Evolutionary conservation across 92 coral and sea anemone genomes (phyloP).

Genomic region (Montipora capitata): DNA sequence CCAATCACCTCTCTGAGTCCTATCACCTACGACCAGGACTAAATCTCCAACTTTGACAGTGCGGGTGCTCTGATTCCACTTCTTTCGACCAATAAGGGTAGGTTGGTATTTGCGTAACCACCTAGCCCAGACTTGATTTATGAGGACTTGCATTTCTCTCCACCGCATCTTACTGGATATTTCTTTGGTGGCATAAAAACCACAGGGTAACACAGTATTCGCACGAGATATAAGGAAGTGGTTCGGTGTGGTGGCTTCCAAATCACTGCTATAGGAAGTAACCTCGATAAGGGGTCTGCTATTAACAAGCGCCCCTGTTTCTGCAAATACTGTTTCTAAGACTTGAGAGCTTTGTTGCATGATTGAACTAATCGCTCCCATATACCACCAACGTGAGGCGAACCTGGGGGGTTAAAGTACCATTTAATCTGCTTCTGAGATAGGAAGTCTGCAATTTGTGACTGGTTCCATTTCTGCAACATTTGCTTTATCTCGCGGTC

Average conservation of each 20-base stretch:
- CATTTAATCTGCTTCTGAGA: slow-evolving; percentile 44
- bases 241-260: slow-evolving; percentile 78
- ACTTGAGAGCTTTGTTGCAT: slow-evolving; percentile 51
- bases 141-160: slow-evolving; percentile 24
- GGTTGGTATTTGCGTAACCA: slow-evolving; percentile 38
- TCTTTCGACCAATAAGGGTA: slow-evolving; percentile 66
- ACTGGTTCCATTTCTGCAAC: slow-evolving; percentile 61
- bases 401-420: slow-evolving; percentile 68
- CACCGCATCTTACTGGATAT: slow-evolving; percentile 43
- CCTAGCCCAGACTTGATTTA: slow-evolving; percentile 40
- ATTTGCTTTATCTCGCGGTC: slow-evolving; percentile 60
- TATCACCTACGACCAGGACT: slow-evolving; percentile 40
- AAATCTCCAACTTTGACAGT: slow-evolving; percentile 58
- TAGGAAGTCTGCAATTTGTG: slow-evolving; percentile 41
- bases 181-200: slow-evolving; percentile 18
- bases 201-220: slow-evolving; percentile 61
- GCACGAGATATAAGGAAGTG: slow-evolving; percentile 61
- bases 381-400: slow-evolving; percentile 30
- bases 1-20: slow-evolving; percentile 62
- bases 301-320: slow-evolving; percentile 65
- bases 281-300: slow-evolving; percentile 62
- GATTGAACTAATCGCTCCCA: slow-evolving; percentile 72
- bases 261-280: slow-evolving; percentile 59
- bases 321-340: slow-evolving; percentile 57
- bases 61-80: slow-evolving; percentile 46